phyloP scores from a whole-genome alignment of 2,888 invertebrate genomes.

The Thymelicus lineola region DNA sequence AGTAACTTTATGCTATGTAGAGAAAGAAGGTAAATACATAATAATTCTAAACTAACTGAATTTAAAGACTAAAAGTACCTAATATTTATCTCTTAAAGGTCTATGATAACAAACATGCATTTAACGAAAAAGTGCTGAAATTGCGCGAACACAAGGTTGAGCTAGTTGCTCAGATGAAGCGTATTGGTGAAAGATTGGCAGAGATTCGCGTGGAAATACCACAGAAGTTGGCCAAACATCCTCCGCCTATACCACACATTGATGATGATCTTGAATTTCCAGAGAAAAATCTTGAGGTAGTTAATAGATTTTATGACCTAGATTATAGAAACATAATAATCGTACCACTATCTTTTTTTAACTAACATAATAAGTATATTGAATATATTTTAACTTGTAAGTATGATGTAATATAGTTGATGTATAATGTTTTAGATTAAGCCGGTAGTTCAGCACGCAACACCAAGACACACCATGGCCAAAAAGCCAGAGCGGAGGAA shows the following conservation, averaged over 20 bases:
- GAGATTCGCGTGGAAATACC: slow-evolving; percentile 87
- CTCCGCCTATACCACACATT: slow-evolving; percentile 76
- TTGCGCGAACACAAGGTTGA: slow-evolving; percentile 69
- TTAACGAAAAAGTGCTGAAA: slow-evolving; percentile 71
- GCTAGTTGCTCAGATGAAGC: slow-evolving; percentile 62
- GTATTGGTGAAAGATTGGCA: slow-evolving; percentile 72
- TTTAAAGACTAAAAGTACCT: too few species aligned
- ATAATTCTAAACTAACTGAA: too few species aligned
- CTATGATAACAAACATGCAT: slow-evolving; percentile 69
- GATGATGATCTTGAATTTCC: slow-evolving; percentile 84
- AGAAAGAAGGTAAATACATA: too few species aligned
- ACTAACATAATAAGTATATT: too few species aligned
- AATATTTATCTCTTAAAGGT: slow-evolving; percentile 56
- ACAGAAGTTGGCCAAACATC: slow-evolving; percentile 64
- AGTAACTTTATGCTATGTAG: not conserved
- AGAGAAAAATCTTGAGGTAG: slow-evolving; percentile 84
- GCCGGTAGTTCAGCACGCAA: slow-evolving; percentile 52
- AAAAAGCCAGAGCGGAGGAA: slow-evolving; percentile 58
- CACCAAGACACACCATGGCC: slow-evolving; percentile 45
- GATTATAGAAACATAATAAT: too few species aligned
- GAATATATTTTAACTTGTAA: too few species aligned
- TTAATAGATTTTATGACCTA: not conserved
- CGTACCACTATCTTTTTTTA: too few species aligned
- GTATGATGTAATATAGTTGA: too few species aligned
- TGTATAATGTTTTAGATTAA: slow-evolving; percentile 56